Conservation (phyloP, 2,888 invertebrate species). For the Abrostola tripartita region DNA sequence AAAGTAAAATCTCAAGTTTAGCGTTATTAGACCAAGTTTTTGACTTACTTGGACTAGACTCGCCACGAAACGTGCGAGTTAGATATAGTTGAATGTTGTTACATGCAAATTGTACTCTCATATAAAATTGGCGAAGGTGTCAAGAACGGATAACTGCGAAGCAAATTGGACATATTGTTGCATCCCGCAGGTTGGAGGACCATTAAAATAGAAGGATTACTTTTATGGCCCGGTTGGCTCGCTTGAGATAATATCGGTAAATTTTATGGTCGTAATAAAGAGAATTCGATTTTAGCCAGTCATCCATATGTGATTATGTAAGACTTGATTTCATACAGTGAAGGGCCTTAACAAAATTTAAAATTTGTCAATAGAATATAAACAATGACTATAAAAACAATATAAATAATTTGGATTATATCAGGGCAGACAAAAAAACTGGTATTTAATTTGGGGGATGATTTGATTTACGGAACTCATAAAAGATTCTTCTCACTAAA, state of each 20-base stretch:
- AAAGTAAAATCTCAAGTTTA: conserved; percentile 38
- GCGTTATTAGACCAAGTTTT: conserved; percentile 38
- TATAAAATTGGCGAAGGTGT: conserved; percentile 61
- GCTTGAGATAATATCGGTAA: conserved; percentile 86
- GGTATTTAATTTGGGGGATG: conserved; percentile 67
- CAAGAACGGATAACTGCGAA: conserved; percentile 62
- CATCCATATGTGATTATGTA: conserved; percentile 82
- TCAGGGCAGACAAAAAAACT: conserved; percentile 47
- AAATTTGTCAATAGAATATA: conserved; percentile 55
- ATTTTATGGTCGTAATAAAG: conserved; percentile 86
- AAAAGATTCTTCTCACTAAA: conserved; percentile 79
- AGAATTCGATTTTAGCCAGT: conserved; percentile 86
- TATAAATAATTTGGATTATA: conserved; percentile 37
- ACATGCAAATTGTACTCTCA: conserved; percentile 63
- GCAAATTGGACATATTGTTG: conserved; percentile 83
- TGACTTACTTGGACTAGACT: conserved; percentile 19
- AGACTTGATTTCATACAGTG: conserved; percentile 66
- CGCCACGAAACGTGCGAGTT: conserved; percentile 24
- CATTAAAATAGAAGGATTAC: conserved; percentile 87
- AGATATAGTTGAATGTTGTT: conserved; percentile 42
- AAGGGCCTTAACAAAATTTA: conserved; percentile 56
- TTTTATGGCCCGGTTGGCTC: conserved; percentile 84
- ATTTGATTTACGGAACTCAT: conserved; percentile 80
- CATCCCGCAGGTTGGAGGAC: conserved; percentile 82
- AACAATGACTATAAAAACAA: conserved; percentile 35